Conservation (phyloP, 2,113 vertebrate species). For the Lagopus muta region DNA sequence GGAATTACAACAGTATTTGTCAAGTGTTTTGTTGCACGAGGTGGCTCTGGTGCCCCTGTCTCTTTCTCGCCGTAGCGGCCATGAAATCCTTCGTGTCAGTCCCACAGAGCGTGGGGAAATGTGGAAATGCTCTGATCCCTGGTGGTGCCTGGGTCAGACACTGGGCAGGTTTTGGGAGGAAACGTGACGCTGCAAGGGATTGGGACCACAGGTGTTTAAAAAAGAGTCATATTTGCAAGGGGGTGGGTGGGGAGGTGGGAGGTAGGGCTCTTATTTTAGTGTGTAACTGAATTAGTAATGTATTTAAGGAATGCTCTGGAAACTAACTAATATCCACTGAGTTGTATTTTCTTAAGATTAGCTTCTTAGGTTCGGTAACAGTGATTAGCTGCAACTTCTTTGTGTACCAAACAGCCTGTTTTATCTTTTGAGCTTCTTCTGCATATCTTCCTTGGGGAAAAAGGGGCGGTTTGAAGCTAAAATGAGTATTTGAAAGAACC, state of each 20-base stretch:
- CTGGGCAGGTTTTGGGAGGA: background rate
- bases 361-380: background rate
- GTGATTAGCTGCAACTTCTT: background rate
- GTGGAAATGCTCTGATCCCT: background rate
- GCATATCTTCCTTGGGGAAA: background rate
- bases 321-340: background rate
- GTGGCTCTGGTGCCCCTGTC: accelerated
- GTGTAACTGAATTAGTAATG: background rate
- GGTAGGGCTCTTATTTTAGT: background rate
- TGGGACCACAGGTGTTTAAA: background rate
- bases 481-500: background rate
- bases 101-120: background rate
- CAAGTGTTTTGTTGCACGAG: background rate
- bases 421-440: background rate
- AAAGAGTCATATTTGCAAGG: background rate
- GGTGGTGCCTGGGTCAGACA: background rate
- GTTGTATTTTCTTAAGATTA: background rate
- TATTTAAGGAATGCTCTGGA: background rate
- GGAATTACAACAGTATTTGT: accelerated
- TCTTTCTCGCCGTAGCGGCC: background rate
- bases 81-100: background rate
- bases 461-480: background rate
- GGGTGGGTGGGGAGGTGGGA: background rate
- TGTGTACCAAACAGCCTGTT: background rate
- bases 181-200: accelerated